Percentiles rank a stretch among this genome's conserved stretches.
Conservation (phyloP, 1,140 invertebrate species). For the Zaprionus ornatus region DNA sequence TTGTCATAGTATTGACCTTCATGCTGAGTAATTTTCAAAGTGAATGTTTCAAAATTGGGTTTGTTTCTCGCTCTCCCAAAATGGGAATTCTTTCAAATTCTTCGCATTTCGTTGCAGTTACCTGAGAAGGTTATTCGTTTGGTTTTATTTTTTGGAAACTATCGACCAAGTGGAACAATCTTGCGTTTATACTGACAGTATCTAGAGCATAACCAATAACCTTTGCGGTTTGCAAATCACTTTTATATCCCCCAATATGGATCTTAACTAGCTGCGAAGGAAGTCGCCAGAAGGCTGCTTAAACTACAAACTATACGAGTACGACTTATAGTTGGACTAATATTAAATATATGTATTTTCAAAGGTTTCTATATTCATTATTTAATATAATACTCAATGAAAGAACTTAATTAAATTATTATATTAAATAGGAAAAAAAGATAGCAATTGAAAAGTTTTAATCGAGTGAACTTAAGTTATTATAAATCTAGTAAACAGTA, state of each 20-base stretch:
- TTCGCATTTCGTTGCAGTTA: constrained; percentile 28
- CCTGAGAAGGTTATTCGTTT: constrained; percentile 15
- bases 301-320: background rate
- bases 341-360: too few species aligned
- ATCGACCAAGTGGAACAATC: constrained; percentile 23
- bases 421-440: too few species aligned
- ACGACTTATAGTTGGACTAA: too few species aligned
- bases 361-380: too few species aligned
- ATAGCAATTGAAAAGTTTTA: too few species aligned
- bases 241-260: constrained; percentile 13
- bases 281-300: background rate
- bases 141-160: constrained; percentile 5
- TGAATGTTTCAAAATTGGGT: constrained; percentile 47
- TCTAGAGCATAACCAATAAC: constrained; percentile 48
- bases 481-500: too few species aligned
- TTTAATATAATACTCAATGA: too few species aligned
- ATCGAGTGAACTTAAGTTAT: too few species aligned
- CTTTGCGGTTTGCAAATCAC: constrained; percentile 26
- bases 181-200: constrained; percentile 3
- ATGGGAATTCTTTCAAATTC: constrained; percentile 26
- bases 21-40: constrained; percentile 52
- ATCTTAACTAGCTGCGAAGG: background rate
- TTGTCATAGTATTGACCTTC: constrained; percentile 50
- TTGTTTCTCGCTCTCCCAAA: constrained; percentile 12
- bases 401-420: too few species aligned